Conservation (phyloP, 1,140 invertebrate genomes). For the Linepithema humile region DNA sequence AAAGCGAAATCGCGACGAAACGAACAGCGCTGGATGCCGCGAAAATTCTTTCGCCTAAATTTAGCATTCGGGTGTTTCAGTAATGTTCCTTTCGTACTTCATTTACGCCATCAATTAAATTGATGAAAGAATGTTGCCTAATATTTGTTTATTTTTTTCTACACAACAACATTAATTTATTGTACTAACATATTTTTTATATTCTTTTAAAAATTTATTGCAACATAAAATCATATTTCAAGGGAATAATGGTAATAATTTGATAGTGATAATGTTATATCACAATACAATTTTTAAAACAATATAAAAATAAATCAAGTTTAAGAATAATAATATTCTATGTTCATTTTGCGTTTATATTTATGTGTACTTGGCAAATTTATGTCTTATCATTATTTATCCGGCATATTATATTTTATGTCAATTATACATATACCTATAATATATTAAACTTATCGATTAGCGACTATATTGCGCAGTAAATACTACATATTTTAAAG, state of each 20-base stretch:
- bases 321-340: neutral
- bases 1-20: slow-evolving; percentile 49
- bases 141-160: neutral
- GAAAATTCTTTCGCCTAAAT: slow-evolving; percentile 76
- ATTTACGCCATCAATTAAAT: neutral
- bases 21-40: slow-evolving; percentile 51
- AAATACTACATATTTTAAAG: neutral
- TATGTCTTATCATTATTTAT: too few relatives aligned
- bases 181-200: too few relatives aligned
- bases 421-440: too few relatives aligned
- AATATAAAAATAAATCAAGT: neutral
- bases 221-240: neutral
- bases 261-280: neutral
- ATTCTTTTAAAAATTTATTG: neutral
- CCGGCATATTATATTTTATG: too few relatives aligned
- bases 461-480: neutral
- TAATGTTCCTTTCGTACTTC: neutral
- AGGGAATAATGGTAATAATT: too few relatives aligned
- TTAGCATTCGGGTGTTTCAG: slow-evolving; percentile 65
- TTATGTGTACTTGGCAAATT: too few relatives aligned
- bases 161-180: neutral
- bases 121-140: neutral
- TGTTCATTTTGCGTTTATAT: neutral
- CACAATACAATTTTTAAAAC: neutral
- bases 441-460: too few relatives aligned